These are phyloP conservation scores for Bovichtus variegatus DNA, from an alignment of 2,797 vertebrate genomes.

Conservation along the genomic window DNA sequence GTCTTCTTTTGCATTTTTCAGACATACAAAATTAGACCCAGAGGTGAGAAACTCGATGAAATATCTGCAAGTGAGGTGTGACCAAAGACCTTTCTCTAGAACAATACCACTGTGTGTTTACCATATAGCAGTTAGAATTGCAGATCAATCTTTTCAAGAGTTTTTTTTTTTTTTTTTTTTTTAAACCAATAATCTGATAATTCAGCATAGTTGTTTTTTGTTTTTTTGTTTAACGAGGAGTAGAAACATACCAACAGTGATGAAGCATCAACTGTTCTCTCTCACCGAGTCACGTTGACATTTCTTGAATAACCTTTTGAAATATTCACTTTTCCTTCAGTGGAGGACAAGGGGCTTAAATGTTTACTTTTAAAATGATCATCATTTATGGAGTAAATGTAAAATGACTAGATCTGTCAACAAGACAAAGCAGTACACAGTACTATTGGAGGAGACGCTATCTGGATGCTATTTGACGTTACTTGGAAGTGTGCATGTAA, in stretches of 20 bases:
- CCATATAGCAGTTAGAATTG: constrained; percentile 65
- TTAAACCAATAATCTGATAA: constrained; percentile 39
- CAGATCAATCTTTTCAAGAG: constrained; percentile 51
- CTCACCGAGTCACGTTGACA: constrained; percentile 32
- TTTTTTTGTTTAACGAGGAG: constrained; percentile 18
- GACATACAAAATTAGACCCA: constrained; percentile 79
- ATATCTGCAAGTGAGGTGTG: constrained; percentile 66
- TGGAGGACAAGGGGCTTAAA: constrained; percentile 53
- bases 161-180: no score
- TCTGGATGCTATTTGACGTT: constrained; percentile 60
- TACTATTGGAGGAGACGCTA: constrained; percentile 67
- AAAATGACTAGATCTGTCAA: constrained; percentile 57
- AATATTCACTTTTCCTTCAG: constrained; percentile 48
- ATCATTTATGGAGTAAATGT: constrained; percentile 51
- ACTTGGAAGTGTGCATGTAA: constrained; percentile 60
- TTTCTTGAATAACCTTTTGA: constrained; percentile 38
- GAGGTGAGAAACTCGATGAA: constrained; percentile 69
- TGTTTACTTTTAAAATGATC: constrained; percentile 45
- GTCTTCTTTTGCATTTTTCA: constrained; percentile 81
- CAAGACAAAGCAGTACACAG: constrained; percentile 71
- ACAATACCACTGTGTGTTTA: constrained; percentile 71
- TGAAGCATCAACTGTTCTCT: constrained; percentile 40
- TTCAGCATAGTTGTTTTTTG: constrained; percentile 47
- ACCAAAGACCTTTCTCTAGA: constrained; percentile 68
- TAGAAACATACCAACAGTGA: constrained; percentile 44